Evolutionary conservation across 2,888 invertebrate genomes (phyloP), one percentile per base, ranked within the genome.

Genomic region (Cylloceria caligata): DNA sequence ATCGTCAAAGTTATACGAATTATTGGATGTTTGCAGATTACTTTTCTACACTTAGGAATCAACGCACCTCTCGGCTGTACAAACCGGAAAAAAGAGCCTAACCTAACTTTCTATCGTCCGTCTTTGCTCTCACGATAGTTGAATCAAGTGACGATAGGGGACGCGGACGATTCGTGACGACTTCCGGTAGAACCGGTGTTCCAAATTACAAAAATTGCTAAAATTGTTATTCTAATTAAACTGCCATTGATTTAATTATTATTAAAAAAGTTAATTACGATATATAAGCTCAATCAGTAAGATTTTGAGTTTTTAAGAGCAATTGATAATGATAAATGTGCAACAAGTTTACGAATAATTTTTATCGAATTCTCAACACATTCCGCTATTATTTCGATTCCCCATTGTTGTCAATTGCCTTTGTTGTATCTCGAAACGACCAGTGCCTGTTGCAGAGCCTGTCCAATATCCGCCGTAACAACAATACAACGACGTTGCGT

Each of bases 11-110:
- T 52, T 55, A 68, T 19, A 60, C 42, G 39, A 84, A 87, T 86
- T 84, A 85, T 81, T 65, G 81, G 91, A 91, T 91, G 90, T 88
- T 89, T 84, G 69, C 76, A 81, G 91, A 91, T 91, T 90, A 89
- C 71, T 85, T 84, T 86, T 55, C 34, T 57, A 34, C 64, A 78
- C 78, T 85, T 74, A 72, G 60, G 80, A 84, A 62, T 67, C 80
- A 86, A 86, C 87, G 82, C 86, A 91, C 90, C 91, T 91, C 85
- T 85, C 89, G 87, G 87, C 79, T 87, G 86, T 85, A 83, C 85
- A 72, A 85, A 88, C 88, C 89, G 86, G 87, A 84, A 88, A 88
- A 88, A 90, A 90, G 87, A 90, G 86, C 85, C 87, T 87, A 86
- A 88, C 88, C 86, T 83, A 60, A 84, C 85, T 86, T 85, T 83